These are phyloP conservation scores for Hylomyscus alleni DNA, from an alignment of 2,797 vertebrate species.

Conservation along the genomic window DNA sequence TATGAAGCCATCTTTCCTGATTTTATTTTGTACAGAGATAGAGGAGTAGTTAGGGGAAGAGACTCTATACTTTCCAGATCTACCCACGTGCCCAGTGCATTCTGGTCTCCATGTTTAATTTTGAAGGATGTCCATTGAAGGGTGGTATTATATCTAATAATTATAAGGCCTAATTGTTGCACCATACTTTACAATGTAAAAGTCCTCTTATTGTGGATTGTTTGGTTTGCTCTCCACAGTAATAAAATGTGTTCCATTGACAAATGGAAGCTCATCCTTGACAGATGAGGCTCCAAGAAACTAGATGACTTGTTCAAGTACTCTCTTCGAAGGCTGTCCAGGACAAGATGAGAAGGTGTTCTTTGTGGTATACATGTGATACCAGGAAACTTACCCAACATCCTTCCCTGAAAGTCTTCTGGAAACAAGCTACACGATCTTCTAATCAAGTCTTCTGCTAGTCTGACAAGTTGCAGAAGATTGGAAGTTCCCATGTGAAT, in stretches of 20 bases:
- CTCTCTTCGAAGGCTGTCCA: background rate
- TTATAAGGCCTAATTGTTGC: background rate
- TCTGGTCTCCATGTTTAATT: slow-evolving; percentile 53
- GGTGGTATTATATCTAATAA: background rate
- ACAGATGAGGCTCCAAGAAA: slow-evolving; percentile 48
- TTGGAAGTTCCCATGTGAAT: background rate
- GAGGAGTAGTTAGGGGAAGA: background rate
- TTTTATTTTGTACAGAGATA: slow-evolving; percentile 2
- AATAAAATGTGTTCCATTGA: background rate
- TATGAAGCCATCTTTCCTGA: background rate
- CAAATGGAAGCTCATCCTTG: background rate
- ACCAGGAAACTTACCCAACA: background rate
- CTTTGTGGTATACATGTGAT: background rate
- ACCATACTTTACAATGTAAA: slow-evolving; percentile 22
- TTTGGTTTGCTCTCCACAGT: slow-evolving; percentile 51
- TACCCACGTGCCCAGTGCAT: background rate
- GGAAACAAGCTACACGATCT: background rate
- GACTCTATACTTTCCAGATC: background rate
- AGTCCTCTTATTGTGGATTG: slow-evolving; percentile 34
- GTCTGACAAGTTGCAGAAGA: background rate
- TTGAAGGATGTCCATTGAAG: background rate
- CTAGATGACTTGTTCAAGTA: slow-evolving; percentile 57
- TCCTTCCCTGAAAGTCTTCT: background rate
- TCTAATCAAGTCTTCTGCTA: slow-evolving; percentile 18
- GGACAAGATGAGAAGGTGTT: background rate